Percentiles rank a stretch among this genome's conserved stretches.
These are phyloP conservation scores for Cheilosia grossa DNA, from an alignment of 2,888 invertebrate genomes.

Conservation along the genomic window DNA sequence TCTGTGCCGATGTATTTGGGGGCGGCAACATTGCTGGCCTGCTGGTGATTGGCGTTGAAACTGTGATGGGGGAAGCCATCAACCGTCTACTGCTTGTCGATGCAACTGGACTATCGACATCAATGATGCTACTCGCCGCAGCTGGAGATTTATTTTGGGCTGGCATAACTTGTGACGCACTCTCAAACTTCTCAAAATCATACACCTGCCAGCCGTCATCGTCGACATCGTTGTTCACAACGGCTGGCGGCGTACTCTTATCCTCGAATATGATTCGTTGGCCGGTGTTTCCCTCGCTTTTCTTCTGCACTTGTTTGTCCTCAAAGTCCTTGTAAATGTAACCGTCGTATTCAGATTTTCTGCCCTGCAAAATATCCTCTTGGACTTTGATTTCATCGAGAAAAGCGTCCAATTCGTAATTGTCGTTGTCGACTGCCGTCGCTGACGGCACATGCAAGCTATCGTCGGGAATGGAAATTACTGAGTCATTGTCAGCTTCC, in stretches of 20 bases:
- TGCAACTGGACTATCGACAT: constrained; percentile 39
- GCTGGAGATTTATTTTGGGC: constrained; percentile 8
- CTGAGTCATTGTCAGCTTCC: constrained; percentile 57
- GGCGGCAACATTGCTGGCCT: constrained; percentile 3
- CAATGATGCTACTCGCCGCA: constrained; percentile 60
- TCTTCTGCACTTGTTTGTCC: constrained; percentile 59
- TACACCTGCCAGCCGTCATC: constrained; percentile 86
- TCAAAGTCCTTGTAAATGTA: constrained; percentile 80
- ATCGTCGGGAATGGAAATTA: constrained; percentile 66
- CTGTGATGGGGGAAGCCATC: constrained; percentile 27
- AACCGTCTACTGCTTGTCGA: constrained; percentile 25
- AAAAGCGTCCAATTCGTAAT: constrained; percentile 79
- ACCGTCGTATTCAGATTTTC: constrained; percentile 78
- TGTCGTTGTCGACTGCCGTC: constrained; percentile 67
- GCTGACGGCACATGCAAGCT: not conserved
- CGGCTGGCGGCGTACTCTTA: constrained; percentile 9
- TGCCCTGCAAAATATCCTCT: constrained; percentile 79
- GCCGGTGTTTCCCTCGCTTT: constrained; percentile 32
- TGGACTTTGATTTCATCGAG: constrained; percentile 80
- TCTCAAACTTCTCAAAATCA: constrained; percentile 80
- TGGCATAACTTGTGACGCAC: constrained; percentile 74
- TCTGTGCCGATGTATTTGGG: constrained; percentile 76
- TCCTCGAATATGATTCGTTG: constrained; percentile 72
- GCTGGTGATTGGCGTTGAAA: not conserved
- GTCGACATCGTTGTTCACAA: constrained; percentile 80